These are phyloP conservation scores for Liodrosophila aerea DNA, from an alignment of 2,888 invertebrate genomes.

Conservation along the genomic window DNA sequence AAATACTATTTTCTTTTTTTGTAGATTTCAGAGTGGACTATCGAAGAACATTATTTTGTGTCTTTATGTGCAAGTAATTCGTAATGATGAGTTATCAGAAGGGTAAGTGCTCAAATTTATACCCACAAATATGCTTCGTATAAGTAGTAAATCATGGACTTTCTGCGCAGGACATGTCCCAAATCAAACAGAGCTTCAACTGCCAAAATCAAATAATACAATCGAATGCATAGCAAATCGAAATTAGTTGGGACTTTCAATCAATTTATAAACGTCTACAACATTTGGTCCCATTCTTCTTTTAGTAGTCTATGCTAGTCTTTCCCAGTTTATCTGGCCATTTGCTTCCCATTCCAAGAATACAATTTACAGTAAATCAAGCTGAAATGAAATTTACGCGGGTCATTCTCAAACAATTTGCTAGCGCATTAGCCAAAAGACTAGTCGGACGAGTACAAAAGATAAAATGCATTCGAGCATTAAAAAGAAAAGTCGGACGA, in stretches of 20 bases:
- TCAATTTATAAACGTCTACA: conserved; percentile 60
- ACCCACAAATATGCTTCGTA: neutral
- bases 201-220: conserved; percentile 17
- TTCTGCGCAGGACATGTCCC: conserved; percentile 52
- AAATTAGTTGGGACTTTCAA: conserved; percentile 37
- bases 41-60: conserved; percentile 19
- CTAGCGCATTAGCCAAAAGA: conserved; percentile 54
- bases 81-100: conserved; percentile 81
- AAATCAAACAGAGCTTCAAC: conserved; percentile 42
- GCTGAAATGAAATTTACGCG: conserved; percentile 68
- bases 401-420: conserved; percentile 75
- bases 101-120: conserved; percentile 74
- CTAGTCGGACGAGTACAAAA: conserved; percentile 43
- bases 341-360: conserved; percentile 26
- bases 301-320: conserved; percentile 7
- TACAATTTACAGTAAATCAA: conserved; percentile 75
- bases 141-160: conserved; percentile 20
- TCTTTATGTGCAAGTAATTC: conserved; percentile 52
- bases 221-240: conserved; percentile 38
- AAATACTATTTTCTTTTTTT: conserved; percentile 4
- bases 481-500: conserved; percentile 35
- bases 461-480: conserved; percentile 68
- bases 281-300: conserved; percentile 34
- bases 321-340: conserved; percentile 36
- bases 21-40: conserved; percentile 46